Evolutionary conservation across 2,113 vertebrate genomes (phyloP).

Genomic region (Chloropsis cyanopogon): DNA sequence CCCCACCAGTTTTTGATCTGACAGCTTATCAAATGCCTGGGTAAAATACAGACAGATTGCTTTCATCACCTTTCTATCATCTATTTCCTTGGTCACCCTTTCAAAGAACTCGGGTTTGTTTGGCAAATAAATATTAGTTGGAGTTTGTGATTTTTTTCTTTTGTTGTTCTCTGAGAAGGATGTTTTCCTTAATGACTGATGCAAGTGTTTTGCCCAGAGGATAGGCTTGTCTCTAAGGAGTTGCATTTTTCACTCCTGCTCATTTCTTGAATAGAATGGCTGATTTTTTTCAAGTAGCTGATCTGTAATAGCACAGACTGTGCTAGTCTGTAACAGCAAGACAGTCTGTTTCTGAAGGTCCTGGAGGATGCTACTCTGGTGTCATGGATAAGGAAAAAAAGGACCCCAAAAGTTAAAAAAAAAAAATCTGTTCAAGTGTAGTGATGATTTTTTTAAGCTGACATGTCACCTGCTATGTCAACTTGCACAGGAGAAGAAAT

Average conservation of each 20-base stretch:
- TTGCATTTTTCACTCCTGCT: background rate
- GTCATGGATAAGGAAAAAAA: background rate
- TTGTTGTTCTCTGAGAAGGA: background rate
- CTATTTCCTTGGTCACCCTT: conserved; percentile 1
- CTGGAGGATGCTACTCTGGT: background rate
- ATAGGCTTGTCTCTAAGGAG: background rate
- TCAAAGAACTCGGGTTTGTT: background rate
- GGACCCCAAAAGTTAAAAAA: background rate
- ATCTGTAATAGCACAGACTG: background rate
- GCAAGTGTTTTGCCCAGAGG: background rate
- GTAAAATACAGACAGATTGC: background rate
- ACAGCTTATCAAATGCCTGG: background rate
- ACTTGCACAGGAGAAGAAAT: background rate
- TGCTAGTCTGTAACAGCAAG: background rate
- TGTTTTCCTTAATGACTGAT: background rate
- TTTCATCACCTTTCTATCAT: conserved; percentile 28
- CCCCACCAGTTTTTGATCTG: conserved; percentile 11
- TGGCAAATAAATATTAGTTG: background rate
- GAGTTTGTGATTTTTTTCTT: background rate
- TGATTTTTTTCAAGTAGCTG: background rate
- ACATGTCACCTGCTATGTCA: background rate
- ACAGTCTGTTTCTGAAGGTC: background rate
- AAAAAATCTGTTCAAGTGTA: background rate
- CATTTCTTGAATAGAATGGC: background rate
- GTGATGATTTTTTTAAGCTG: background rate